These are phyloP conservation scores for Eupithecia exiguata DNA, from an alignment of 2,888 invertebrate species.

Conservation along the genomic window DNA sequence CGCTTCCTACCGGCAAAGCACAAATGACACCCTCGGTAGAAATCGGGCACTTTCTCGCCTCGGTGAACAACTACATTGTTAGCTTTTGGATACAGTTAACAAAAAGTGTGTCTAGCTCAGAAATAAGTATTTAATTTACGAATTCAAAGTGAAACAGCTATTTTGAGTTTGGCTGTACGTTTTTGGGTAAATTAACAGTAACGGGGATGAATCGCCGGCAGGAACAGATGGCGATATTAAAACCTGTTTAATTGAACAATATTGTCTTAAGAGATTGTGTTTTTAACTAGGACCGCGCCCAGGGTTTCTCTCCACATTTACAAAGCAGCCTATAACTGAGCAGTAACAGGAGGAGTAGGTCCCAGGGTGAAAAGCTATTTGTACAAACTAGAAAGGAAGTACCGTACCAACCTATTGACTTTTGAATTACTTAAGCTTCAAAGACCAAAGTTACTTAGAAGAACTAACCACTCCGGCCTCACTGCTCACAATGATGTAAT, in stretches of 20 bases:
- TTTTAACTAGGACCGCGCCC: background rate
- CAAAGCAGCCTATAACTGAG: background rate
- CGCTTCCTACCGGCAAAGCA: too few relatives aligned
- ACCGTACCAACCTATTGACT: too few relatives aligned
- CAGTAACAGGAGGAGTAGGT: too few relatives aligned
- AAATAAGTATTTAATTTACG: background rate
- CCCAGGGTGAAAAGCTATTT: background rate
- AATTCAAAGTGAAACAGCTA: background rate
- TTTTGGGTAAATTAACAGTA: conserved; percentile 47
- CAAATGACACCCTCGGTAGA: too few relatives aligned
- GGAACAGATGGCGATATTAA: conserved; percentile 33
- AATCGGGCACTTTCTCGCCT: too few relatives aligned
- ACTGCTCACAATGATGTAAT: too few relatives aligned
- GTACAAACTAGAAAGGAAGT: background rate
- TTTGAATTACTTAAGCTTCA: too few relatives aligned
- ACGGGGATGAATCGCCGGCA: conserved; percentile 44
- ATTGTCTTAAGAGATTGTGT: conserved; percentile 29
- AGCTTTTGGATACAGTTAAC: background rate
- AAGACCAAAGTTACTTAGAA: too few relatives aligned
- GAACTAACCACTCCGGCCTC: too few relatives aligned
- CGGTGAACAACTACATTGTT: too few relatives aligned
- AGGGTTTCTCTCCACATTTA: background rate
- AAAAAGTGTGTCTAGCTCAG: background rate
- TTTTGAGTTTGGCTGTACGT: background rate
- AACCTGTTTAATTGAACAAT: conserved; percentile 29